Evolutionary conservation across 2,113 vertebrate species (phyloP).

Genomic region (Laticauda colubrina): DNA sequence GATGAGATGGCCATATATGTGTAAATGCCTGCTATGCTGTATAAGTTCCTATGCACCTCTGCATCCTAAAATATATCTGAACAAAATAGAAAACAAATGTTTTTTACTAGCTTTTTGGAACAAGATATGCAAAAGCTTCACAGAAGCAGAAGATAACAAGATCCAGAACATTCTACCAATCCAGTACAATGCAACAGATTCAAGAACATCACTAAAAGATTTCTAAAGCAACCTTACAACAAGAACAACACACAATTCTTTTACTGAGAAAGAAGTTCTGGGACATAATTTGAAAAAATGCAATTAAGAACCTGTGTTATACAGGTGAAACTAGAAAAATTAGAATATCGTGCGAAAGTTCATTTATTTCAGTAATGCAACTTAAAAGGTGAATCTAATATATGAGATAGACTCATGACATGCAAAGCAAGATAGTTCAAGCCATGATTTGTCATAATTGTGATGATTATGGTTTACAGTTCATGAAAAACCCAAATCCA

Average conservation of each 20-base stretch:
- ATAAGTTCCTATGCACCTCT: not conserved
- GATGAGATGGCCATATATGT: not conserved
- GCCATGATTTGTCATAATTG: too few species aligned
- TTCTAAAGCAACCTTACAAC: conserved; percentile 35
- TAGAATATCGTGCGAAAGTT: too few species aligned
- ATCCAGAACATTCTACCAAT: not conserved
- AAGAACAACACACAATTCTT: not conserved
- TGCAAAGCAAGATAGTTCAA: too few species aligned
- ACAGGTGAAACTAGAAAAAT: too few species aligned
- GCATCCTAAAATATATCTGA: not conserved
- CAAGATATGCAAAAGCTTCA: not conserved
- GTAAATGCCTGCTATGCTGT: not conserved
- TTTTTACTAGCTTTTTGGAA: not conserved
- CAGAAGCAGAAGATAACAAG: not conserved
- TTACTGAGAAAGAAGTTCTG: not conserved
- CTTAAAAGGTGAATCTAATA: too few species aligned
- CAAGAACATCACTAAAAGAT: conserved; percentile 16
- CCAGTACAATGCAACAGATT: not conserved
- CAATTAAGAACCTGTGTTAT: not conserved
- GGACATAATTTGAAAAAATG: not conserved
- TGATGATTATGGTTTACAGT: too few species aligned
- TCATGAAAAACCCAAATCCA: too few species aligned
- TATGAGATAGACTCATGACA: too few species aligned
- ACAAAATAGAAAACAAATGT: not conserved
- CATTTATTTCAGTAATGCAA: too few species aligned